Base-by-base conservation (phyloP, 53 echinoderm and acorn worm species). In the Paelopatides confundens region DNA sequence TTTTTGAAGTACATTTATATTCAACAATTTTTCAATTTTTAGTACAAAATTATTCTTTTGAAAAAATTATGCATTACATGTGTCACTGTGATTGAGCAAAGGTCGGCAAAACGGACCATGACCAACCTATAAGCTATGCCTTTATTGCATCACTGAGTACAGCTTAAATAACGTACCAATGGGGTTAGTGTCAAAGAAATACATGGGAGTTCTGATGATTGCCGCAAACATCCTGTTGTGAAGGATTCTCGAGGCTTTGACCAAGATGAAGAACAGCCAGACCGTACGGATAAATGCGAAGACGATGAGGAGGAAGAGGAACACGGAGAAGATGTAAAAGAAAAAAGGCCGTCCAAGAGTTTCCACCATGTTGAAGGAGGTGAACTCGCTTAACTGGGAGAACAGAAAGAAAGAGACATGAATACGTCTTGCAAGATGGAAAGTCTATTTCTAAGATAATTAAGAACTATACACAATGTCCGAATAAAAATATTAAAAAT, bases 121-220 rank as follows among this genome's bases (percentile, higher is more conserved):
- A 0, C 43, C 43, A 43, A 43, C n/a, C n/a, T n/a, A n/a, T n/a
- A n/a, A n/a, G n/a, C n/a, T n/a, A n/a, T n/a, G n/a, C n/a, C n/a
- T n/a, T n/a, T n/a, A n/a, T n/a, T n/a, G n/a, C n/a, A n/a, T n/a
- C n/a, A n/a, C n/a, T n/a, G n/a, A n/a, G n/a, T n/a, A n/a, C n/a
- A n/a, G n/a, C n/a, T n/a, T n/a, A n/a, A n/a, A n/a, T n/a, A n/a
- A 26, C 21, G 64, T 93, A 95, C 95, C 95, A 36, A 88, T 85
- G 23, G 95, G 95, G 52, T 95, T 95, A 1, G 86, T 86, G 62
- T 95, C 95, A 49, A 91, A 93, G 62, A 95, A 93, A 63, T 93
- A 85, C 90, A 95, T 95, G 17, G 95, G 95, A 1, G 93, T 88
- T 30, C 91, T 47, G 82, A 93, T 87, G 66, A 91, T 27, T 0